These are phyloP conservation scores for honey bee (Apis mellifera) DNA, from an alignment of 1,140 invertebrate species.

Conservation along the genomic window Amel_HAv3.1 CM009942.2:8212001-8212500, in stretches of 20 bases:
- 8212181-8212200: too few relatives aligned
- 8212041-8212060: too few relatives aligned
- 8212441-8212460: constrained; percentile 39
- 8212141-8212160: too few relatives aligned
- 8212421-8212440: constrained; percentile 21
- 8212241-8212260: neutral
- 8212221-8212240: too few relatives aligned
- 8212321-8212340: neutral
- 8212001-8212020: too few relatives aligned
- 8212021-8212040: too few relatives aligned
- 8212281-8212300: neutral
- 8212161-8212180: too few relatives aligned
- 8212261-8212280: neutral
- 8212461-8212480: constrained; percentile 48
- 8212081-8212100: too few relatives aligned
- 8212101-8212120: too few relatives aligned
- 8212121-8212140: too few relatives aligned
- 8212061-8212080: too few relatives aligned
- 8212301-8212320: neutral
- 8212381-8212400: neutral
- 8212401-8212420: constrained; percentile 13
- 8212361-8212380: constrained; percentile 24
- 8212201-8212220: too few relatives aligned
- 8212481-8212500: constrained; percentile 55
- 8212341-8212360: neutral